Evolutionary conservation across 1,140 invertebrate genomes (phyloP).

Genomic region (Drosophila setifemur): DNA sequence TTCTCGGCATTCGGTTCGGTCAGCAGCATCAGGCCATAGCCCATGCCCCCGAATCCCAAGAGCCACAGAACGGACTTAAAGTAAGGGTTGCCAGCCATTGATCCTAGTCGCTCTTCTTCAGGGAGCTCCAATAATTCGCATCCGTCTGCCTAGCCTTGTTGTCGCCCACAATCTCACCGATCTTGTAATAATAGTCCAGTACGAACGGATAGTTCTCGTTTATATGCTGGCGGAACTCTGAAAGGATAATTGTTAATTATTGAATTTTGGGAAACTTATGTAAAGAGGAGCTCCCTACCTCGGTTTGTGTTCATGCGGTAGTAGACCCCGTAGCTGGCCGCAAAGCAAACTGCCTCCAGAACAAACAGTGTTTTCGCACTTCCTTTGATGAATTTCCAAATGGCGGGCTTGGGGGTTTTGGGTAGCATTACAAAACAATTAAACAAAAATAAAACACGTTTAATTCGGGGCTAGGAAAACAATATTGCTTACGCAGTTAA

Average conservation of each 20-base stretch:
- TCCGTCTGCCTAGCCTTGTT: slow-evolving; percentile 84
- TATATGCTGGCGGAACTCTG: slow-evolving; percentile 85
- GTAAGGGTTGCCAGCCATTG: slow-evolving; percentile 82
- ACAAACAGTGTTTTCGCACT: slow-evolving; percentile 84
- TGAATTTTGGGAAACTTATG: slow-evolving; percentile 35
- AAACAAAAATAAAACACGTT: slow-evolving; percentile 66
- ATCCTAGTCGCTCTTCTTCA: slow-evolving; percentile 44
- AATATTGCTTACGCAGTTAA: slow-evolving; percentile 42
- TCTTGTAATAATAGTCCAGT: slow-evolving; percentile 85
- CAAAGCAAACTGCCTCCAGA: slow-evolving; percentile 84
- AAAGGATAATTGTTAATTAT: slow-evolving; percentile 34
- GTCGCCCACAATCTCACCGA: slow-evolving; percentile 84
- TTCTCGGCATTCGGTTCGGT: slow-evolving; percentile 84
- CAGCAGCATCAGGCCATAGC: slow-evolving; percentile 84
- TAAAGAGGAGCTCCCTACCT: slow-evolving; percentile 82
- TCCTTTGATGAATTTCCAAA: slow-evolving; percentile 83
- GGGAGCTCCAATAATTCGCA: slow-evolving; percentile 83
- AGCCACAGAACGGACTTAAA: slow-evolving; percentile 85
- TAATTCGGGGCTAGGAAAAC: slow-evolving; percentile 3
- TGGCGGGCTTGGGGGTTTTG: slow-evolving; percentile 84
- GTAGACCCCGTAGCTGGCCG: slow-evolving; percentile 84
- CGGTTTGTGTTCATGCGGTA: slow-evolving; percentile 85
- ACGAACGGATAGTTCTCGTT: slow-evolving; percentile 85
- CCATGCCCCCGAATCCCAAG: slow-evolving; percentile 83
- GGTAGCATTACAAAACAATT: slow-evolving; percentile 83